These are phyloP conservation scores for Colletes latitarsis DNA, from an alignment of 1,140 invertebrate genomes.

Conservation along the genomic window DNA sequence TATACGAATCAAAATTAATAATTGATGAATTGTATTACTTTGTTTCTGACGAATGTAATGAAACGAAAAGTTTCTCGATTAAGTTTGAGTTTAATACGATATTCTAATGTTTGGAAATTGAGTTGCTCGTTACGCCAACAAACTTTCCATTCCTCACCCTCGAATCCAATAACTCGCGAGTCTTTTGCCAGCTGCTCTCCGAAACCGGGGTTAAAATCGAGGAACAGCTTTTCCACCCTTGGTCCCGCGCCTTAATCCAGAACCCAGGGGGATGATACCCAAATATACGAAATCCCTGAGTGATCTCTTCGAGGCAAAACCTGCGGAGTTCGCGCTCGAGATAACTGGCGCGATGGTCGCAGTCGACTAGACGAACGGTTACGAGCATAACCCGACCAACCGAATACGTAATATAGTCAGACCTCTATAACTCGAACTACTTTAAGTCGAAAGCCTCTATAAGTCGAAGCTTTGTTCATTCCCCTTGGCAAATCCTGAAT, in stretches of 20 bases:
- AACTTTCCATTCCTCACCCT: background rate
- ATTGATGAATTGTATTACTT: no score
- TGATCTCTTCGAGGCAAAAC: slow-evolving; percentile 5
- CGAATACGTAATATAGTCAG: slow-evolving; percentile 47
- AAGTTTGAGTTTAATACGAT: no score
- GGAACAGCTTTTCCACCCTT: background rate
- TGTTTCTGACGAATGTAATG: no score
- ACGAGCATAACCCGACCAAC: slow-evolving; percentile 14
- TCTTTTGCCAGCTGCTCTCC: slow-evolving; percentile 12
- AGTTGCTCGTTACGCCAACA: no score
- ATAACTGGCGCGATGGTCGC: slow-evolving; percentile 25
- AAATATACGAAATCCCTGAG: slow-evolving; percentile 26
- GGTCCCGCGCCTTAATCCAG: background rate
- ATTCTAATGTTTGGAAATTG: no score
- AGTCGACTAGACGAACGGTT: slow-evolving; percentile 19
- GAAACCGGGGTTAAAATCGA: background rate
- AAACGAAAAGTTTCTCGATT: no score
- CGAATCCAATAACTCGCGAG: background rate
- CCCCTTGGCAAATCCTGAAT: no score
- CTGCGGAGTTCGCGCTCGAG: slow-evolving; percentile 31
- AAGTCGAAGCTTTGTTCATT: no score
- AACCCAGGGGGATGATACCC: slow-evolving; percentile 38
- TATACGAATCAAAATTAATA: no score
- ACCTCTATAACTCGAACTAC: no score
- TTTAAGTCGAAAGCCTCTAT: no score